A percentile compares a stretch with the other conserved stretches of the same genome.
These are phyloP conservation scores for Labeo catla DNA, from an alignment of 2,113 vertebrate genomes.

Conservation along the genomic window DNA sequence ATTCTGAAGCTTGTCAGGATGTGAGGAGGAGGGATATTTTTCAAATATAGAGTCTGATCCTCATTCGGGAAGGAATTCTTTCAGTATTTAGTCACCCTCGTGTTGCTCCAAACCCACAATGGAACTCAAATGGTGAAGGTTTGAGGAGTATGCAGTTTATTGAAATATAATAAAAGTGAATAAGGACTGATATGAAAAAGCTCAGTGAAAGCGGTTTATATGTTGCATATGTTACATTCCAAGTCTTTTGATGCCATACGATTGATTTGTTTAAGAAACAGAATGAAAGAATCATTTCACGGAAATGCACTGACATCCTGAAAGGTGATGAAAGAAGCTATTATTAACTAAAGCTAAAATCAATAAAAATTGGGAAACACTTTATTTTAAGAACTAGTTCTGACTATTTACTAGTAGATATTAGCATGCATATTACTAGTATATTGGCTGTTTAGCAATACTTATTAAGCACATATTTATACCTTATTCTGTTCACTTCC, in stretches of 20 bases:
- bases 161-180: not conserved
- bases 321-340: not conserved
- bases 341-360: not conserved
- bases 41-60: not conserved
- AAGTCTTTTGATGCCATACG: not conserved
- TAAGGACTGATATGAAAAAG: not conserved
- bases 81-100: not conserved
- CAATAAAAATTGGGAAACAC: not conserved
- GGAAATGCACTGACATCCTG: not conserved
- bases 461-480: not conserved
- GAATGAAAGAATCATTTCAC: not conserved
- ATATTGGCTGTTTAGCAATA: not conserved
- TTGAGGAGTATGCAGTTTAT: not conserved
- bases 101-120: constrained; percentile 1
- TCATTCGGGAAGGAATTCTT: not conserved
- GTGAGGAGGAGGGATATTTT: not conserved
- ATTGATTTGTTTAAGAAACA: not conserved
- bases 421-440: not conserved
- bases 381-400: too few relatives aligned
- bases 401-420: not conserved
- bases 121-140: not conserved
- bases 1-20: not conserved
- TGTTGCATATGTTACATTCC: not conserved
- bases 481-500: too few relatives aligned
- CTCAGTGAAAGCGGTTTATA: not conserved